A percentile compares a stretch with the other conserved stretches of the same genome.
Evolutionary conservation across 2,113 vertebrate species (phyloP).

Genomic region (Toxotes chatareus): DNA sequence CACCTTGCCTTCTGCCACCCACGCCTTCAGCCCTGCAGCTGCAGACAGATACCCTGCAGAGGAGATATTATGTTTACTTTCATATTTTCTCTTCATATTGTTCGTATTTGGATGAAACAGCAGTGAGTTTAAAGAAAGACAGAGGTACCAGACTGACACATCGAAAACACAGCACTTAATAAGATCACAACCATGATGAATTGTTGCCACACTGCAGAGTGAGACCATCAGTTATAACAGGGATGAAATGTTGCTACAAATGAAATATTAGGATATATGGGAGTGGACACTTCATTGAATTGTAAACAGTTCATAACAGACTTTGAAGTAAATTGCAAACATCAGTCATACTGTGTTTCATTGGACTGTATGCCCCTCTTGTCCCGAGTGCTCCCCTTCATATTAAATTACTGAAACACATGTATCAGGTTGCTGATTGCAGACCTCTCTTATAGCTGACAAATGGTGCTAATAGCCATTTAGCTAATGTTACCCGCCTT

Average conservation of each 20-base stretch:
- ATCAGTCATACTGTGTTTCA: neutral
- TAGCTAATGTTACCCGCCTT: neutral
- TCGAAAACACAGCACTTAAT: neutral
- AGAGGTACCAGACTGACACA: neutral
- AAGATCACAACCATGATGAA: neutral
- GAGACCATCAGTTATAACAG: neutral
- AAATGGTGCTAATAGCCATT: neutral
- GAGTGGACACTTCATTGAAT: neutral
- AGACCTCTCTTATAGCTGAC: neutral
- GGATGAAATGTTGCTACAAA: neutral
- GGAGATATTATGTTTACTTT: neutral
- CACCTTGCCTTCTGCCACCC: constrained; percentile 72
- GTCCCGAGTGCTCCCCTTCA: neutral
- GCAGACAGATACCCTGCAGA: constrained; percentile 75
- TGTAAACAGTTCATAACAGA: neutral
- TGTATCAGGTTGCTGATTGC: neutral
- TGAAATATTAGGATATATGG: neutral
- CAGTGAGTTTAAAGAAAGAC: neutral
- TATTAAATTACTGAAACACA: neutral
- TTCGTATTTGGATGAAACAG: neutral
- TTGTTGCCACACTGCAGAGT: neutral
- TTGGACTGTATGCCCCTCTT: too few relatives aligned
- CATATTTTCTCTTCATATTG: neutral
- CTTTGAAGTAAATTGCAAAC: neutral
- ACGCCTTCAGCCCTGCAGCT: constrained; percentile 75